These are phyloP conservation scores for Brenthis ino DNA, from an alignment of 2,888 invertebrate species.

Conservation along the genomic window DNA sequence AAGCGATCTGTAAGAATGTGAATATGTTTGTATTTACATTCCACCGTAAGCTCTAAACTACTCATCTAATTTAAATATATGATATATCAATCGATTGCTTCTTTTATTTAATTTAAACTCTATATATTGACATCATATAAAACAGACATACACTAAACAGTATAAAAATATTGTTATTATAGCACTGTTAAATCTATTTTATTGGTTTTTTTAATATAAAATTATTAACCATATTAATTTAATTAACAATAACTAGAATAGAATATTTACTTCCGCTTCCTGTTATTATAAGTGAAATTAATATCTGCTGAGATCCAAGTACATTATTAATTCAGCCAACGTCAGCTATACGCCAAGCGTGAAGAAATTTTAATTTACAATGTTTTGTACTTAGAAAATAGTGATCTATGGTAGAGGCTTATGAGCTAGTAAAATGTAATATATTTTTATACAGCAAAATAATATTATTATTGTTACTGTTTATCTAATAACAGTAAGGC, in stretches of 20 bases:
- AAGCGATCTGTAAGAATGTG: no score
- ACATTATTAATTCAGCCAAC: slow-evolving; percentile 54
- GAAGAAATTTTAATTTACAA: slow-evolving; percentile 64
- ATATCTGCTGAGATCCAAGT: slow-evolving; percentile 25
- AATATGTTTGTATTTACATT: no score
- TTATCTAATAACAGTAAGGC: not conserved
- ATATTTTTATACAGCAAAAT: not conserved
- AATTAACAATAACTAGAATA: not conserved
- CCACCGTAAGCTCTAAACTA: no score
- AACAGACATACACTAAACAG: no score
- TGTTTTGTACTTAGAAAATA: slow-evolving; percentile 40
- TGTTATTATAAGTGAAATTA: slow-evolving; percentile 24
- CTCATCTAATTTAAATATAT: no score
- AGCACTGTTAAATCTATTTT: no score
- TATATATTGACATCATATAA: no score
- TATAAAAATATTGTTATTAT: no score
- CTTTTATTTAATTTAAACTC: no score
- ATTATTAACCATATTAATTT: not conserved
- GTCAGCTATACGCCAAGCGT: slow-evolving; percentile 48
- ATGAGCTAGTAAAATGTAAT: slow-evolving; percentile 9
- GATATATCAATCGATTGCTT: no score
- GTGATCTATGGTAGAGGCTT: slow-evolving; percentile 21
- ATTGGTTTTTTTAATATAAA: no score
- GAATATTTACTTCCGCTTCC: slow-evolving; percentile 6
- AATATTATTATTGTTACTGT: not conserved